These are phyloP conservation scores for Lipophrys pholis DNA, from an alignment of 2,113 vertebrate species.

Conservation along the genomic window DNA sequence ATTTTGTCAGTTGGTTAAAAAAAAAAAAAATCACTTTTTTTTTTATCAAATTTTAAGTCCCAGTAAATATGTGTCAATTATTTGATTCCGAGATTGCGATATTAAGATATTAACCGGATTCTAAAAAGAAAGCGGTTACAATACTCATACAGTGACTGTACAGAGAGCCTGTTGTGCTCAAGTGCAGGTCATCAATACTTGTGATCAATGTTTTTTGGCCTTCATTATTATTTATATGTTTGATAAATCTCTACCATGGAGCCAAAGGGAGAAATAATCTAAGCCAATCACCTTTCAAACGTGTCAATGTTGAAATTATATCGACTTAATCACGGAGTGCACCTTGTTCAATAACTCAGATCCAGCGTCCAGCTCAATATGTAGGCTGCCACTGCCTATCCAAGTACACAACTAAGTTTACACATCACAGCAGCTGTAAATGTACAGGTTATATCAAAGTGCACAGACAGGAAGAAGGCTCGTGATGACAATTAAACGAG, in stretches of 20 bases:
- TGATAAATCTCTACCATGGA: constrained; percentile 7
- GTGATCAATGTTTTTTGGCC: no score
- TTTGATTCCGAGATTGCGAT: no score
- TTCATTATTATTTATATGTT: constrained; percentile 22
- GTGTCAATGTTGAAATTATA: constrained; percentile 30
- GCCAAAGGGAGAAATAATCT: constrained; percentile 28
- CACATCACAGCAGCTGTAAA: constrained; percentile 41
- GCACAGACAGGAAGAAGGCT: constrained; percentile 55
- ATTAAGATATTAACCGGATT: constrained; percentile 5
- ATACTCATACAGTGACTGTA: constrained; percentile 30
- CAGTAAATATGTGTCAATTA: no score
- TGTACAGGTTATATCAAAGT: constrained; percentile 40
- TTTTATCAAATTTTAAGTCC: no score
- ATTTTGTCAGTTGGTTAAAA: no score
- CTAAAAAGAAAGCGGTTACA: neutral
- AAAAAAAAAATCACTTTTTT: no score
- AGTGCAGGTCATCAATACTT: no score
- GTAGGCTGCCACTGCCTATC: constrained; percentile 60
- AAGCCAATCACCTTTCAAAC: constrained; percentile 35
- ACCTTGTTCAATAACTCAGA: constrained; percentile 47
- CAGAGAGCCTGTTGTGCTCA: neutral
- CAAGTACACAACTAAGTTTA: constrained; percentile 58
- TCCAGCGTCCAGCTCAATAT: constrained; percentile 40
- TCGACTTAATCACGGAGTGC: constrained; percentile 10
- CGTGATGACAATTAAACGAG: constrained; percentile 49